phyloP scores from a whole-genome alignment of 2,797 vertebrate genomes.

The Jordanella pulchra region DNA sequence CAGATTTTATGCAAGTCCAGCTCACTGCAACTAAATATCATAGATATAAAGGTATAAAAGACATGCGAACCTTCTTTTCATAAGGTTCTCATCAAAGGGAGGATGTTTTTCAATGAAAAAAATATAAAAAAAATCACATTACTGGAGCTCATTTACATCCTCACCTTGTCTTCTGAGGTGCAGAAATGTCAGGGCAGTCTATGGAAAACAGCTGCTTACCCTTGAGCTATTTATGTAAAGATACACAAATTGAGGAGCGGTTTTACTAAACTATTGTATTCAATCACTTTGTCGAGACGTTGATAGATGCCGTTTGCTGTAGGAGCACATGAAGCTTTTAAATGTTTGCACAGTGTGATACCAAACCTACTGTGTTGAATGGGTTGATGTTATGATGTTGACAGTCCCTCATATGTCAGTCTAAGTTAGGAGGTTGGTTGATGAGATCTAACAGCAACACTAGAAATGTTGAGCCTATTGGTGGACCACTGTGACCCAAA shows the following conservation, averaged over 20 bases:
- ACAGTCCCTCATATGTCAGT: constrained; percentile 30
- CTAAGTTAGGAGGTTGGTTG: constrained; percentile 14
- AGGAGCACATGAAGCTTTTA: constrained; percentile 19
- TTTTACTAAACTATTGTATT: constrained; percentile 38
- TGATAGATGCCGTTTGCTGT: constrained; percentile 11
- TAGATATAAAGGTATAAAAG: neutral
- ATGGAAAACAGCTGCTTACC: constrained; percentile 46
- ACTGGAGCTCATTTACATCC: neutral
- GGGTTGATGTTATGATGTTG: constrained; percentile 34
- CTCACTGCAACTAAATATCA: neutral
- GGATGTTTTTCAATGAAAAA: neutral
- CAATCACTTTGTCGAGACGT: constrained; percentile 39
- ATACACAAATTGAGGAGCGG: constrained; percentile 31
- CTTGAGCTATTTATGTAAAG: constrained; percentile 14
- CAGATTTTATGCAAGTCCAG: neutral
- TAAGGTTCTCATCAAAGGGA: neutral
- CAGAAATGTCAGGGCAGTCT: constrained; percentile 23
- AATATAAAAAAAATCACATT: neutral
- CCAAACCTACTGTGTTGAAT: constrained; percentile 27
- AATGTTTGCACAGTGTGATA: constrained; percentile 51
- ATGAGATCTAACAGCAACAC: constrained; percentile 20
- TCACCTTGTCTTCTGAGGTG: constrained; percentile 1
- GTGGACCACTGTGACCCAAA: neutral
- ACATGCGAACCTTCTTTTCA: neutral
- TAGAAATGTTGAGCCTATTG: neutral